phyloP scores from a whole-genome alignment of 2,888 invertebrate species.

The Clanis bilineata region DNA sequence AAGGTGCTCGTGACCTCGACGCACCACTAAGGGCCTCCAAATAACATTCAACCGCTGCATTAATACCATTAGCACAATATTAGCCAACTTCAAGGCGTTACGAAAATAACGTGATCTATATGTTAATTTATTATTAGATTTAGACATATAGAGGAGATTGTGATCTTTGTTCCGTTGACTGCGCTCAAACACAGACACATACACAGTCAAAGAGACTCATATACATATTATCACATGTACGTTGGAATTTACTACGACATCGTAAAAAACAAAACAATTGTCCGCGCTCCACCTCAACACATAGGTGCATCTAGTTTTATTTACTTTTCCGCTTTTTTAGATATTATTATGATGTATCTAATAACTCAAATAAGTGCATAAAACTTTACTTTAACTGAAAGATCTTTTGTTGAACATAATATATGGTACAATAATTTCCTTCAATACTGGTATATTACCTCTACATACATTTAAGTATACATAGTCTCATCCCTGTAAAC shows the following conservation, averaged over 20 bases:
- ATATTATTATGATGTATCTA: too few relatives aligned
- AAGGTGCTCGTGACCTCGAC: slow-evolving; percentile 34
- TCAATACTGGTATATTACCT: too few relatives aligned
- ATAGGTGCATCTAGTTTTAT: too few relatives aligned
- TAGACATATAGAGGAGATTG: background rate
- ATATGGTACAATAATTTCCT: too few relatives aligned
- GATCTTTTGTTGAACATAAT: too few relatives aligned
- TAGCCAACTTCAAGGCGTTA: background rate
- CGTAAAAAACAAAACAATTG: too few relatives aligned
- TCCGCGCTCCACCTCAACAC: too few relatives aligned
- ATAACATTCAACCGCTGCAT: background rate
- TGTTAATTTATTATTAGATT: slow-evolving; percentile 1
- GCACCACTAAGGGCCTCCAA: slow-evolving; percentile 38
- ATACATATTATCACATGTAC: background rate
- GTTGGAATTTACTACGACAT: background rate
- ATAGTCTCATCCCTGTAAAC: too few relatives aligned
- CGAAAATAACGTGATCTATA: slow-evolving; percentile 3
- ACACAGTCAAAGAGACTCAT: background rate
- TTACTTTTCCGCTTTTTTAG: too few relatives aligned
- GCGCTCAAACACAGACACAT: background rate
- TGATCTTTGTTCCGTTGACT: background rate
- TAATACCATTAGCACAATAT: background rate
- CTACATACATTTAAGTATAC: too few relatives aligned
- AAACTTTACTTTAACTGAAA: too few relatives aligned
- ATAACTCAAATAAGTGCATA: too few relatives aligned